These are phyloP conservation scores for Sesia apiformis DNA, from an alignment of 2,888 invertebrate species.

Conservation along the genomic window DNA sequence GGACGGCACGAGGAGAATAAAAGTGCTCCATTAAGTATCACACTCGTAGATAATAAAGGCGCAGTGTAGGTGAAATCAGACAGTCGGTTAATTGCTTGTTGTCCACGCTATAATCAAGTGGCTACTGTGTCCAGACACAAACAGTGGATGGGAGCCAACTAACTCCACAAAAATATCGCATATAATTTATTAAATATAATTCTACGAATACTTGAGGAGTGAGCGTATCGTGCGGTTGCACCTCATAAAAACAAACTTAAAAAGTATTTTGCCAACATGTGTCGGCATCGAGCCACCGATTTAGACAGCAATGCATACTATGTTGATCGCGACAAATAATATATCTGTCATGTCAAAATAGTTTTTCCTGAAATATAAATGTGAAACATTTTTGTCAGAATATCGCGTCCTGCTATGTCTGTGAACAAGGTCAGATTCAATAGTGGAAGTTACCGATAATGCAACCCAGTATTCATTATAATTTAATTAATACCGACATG, in stretches of 20 bases:
- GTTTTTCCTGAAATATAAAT: conserved; percentile 36
- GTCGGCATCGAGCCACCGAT: conserved; percentile 31
- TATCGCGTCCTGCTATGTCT: conserved; percentile 18
- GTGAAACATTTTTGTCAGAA: conserved; percentile 33
- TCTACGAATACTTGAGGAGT: conserved; percentile 54
- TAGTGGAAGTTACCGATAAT: too few relatives aligned
- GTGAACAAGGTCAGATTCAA: conserved; percentile 17
- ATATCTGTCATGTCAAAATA: conserved; percentile 42
- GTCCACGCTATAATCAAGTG: conserved; percentile 25
- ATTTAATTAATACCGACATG: too few relatives aligned
- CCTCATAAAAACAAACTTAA: conserved; percentile 64
- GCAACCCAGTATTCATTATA: too few relatives aligned
- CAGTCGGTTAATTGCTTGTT: conserved; percentile 34
- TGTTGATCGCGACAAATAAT: conserved; percentile 29
- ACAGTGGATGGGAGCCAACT: conserved; percentile 62
- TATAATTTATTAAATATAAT: conserved; percentile 66
- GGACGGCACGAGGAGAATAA: conserved; percentile 14
- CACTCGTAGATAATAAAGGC: conserved; percentile 14
- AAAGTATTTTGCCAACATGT: conserved; percentile 47
- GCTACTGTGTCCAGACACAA: conserved; percentile 41
- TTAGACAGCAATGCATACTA: conserved; percentile 42
- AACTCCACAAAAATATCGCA: conserved; percentile 63
- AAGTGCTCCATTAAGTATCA: conserved; percentile 10
- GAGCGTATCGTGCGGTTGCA: conserved; percentile 60
- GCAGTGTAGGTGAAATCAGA: conserved; percentile 17